Percentiles rank a stretch among this genome's conserved stretches.
phyloP scores from a whole-genome alignment of 2,797 vertebrate species.

The Phrynocephalus forsythii region DNA sequence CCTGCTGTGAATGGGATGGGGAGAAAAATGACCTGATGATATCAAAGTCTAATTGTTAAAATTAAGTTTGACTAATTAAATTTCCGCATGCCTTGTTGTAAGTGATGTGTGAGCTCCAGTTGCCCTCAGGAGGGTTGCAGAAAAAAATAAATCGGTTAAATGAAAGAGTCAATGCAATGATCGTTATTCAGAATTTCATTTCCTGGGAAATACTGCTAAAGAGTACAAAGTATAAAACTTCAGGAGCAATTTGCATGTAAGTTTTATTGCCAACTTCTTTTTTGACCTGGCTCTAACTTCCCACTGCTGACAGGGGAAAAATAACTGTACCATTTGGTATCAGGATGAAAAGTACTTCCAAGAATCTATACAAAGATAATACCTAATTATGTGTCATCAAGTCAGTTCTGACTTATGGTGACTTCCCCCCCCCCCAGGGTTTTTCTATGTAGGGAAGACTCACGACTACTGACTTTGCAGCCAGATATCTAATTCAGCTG shows the following conservation, averaged over 20 bases:
- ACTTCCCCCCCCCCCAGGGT: too few relatives aligned
- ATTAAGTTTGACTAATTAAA: slow-evolving; percentile 42
- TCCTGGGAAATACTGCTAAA: not conserved
- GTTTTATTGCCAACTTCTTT: not conserved
- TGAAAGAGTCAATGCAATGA: not conserved
- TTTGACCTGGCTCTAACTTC: not conserved
- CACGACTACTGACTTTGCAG: too few relatives aligned
- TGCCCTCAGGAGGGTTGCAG: not conserved
- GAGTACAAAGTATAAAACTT: not conserved
- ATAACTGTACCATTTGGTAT: not conserved
- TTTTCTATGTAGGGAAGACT: too few relatives aligned
- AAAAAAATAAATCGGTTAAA: slow-evolving; percentile 39
- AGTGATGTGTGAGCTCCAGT: slow-evolving; percentile 33
- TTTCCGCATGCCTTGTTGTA: slow-evolving; percentile 45
- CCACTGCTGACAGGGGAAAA: not conserved
- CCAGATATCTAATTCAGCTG: too few relatives aligned
- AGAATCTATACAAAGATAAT: not conserved
- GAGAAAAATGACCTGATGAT: slow-evolving; percentile 20
- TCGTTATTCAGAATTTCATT: not conserved
- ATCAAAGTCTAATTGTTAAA: slow-evolving; percentile 12
- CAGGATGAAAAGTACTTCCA: not conserved
- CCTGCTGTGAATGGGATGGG: slow-evolving; percentile 4
- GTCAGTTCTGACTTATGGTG: too few relatives aligned
- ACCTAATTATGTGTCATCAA: too few relatives aligned
- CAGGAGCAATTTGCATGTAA: not conserved